phyloP scores from a whole-genome alignment of 2,113 vertebrate species.

The Sardina pilchardus region DNA sequence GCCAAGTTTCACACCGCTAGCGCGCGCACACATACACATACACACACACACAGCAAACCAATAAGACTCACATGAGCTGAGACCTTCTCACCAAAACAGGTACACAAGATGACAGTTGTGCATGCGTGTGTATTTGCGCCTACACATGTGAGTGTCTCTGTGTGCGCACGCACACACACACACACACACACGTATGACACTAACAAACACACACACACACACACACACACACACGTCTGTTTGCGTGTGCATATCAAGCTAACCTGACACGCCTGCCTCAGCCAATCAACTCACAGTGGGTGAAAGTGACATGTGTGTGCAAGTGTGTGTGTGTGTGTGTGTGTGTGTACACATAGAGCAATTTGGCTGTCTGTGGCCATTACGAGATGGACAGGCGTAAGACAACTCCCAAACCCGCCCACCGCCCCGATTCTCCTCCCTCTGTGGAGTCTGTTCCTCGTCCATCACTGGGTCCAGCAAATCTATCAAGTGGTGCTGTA shows the following conservation, averaged over 20 bases:
- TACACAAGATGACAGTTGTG: background rate
- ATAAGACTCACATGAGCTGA: background rate
- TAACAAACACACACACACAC: background rate
- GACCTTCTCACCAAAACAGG: background rate
- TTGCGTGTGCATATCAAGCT: background rate
- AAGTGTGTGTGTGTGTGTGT: background rate
- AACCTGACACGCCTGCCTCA: background rate
- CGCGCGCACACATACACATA: background rate
- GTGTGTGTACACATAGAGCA: background rate
- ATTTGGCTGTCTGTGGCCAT: background rate
- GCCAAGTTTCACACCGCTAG: slow-evolving; percentile 29
- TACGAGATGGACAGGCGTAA: slow-evolving; percentile 17
- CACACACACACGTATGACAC: background rate
- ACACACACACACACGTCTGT: background rate
- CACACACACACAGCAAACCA: slow-evolving; percentile 33
- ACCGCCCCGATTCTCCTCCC: background rate
- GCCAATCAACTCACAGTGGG: background rate
- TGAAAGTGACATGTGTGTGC: background rate
- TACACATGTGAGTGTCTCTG: background rate
- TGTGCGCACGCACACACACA: background rate
- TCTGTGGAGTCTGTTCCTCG: slow-evolving; percentile 46
- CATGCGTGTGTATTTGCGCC: background rate
- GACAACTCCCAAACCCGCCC: background rate
- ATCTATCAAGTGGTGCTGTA: slow-evolving; percentile 47
- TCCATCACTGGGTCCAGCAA: slow-evolving; percentile 50